Percentiles rank a stretch among this genome's conserved stretches.
Evolutionary conservation across 2,888 invertebrate genomes (phyloP).

Genomic region (Diaphora mendica): DNA sequence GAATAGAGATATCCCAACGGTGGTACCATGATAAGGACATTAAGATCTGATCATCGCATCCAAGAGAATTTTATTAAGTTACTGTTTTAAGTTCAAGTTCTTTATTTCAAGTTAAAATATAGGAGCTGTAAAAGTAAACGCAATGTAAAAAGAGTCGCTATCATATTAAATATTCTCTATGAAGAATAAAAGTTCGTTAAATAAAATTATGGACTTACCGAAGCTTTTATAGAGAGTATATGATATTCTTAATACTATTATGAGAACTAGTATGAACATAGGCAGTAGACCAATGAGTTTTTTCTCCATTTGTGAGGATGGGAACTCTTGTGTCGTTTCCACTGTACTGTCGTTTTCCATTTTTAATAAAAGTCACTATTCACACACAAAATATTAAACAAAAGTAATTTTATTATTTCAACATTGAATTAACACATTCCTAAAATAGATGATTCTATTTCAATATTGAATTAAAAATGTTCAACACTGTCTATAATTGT

Average conservation of each 20-base stretch:
- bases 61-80: too few species aligned
- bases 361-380: conserved; percentile 30
- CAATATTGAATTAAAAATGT: neutral
- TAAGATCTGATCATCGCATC: too few species aligned
- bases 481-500: conserved; percentile 8
- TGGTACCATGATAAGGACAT: too few species aligned
- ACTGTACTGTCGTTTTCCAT: conserved; percentile 46
- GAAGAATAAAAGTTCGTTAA: neutral
- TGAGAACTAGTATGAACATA: conserved; percentile 66
- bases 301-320: conserved; percentile 29
- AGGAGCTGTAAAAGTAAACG: neutral
- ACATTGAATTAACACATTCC: conserved; percentile 14
- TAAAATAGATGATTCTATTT: conserved; percentile 28
- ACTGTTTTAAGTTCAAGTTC: too few species aligned
- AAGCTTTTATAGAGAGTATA: conserved; percentile 70
- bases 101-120: neutral
- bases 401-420: neutral
- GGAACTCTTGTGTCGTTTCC: conserved; percentile 31
- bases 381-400: conserved; percentile 8
- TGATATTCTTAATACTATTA: conserved; percentile 69
- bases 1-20: too few species aligned
- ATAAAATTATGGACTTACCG: conserved; percentile 57
- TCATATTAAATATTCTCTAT: neutral
- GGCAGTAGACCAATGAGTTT: conserved; percentile 64
- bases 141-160: neutral